These are phyloP conservation scores for Stigmatopora nigra DNA, from an alignment of 2,113 vertebrate species.

Conservation along the genomic window DNA sequence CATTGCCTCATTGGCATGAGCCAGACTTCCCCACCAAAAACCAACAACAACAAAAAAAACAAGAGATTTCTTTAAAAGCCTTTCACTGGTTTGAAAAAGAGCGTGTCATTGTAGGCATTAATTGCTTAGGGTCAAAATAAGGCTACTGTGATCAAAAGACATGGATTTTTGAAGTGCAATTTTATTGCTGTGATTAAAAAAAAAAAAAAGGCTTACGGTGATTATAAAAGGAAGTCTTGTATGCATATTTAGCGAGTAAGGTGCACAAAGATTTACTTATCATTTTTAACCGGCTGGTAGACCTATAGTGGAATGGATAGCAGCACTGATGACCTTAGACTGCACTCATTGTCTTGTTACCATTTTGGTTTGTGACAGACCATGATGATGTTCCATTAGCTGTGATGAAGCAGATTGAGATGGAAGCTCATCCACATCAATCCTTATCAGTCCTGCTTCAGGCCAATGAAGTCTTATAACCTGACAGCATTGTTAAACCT, in stretches of 20 bases:
- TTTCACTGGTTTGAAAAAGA: conserved; percentile 40
- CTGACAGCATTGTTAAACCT: conserved; percentile 16
- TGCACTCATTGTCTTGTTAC: conserved; percentile 46
- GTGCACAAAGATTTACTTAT: conserved; percentile 22
- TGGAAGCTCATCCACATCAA: conserved; percentile 52
- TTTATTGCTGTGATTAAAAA: conserved; percentile 59
- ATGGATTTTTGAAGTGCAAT: conserved; percentile 43
- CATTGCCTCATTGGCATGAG: no score
- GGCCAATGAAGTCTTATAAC: conserved; percentile 19
- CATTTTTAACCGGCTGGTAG: conserved; percentile 15
- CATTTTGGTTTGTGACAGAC: conserved; percentile 40
- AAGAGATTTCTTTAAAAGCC: conserved; percentile 5
- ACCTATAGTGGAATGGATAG: conserved; percentile 9
- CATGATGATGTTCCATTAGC: conserved; percentile 42
- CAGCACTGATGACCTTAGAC: conserved; percentile 48
- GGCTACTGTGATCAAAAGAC: conserved; percentile 56
- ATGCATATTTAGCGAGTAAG: conserved; percentile 27
- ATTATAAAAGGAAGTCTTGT: conserved; percentile 54
- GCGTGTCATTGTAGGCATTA: conserved; percentile 44
- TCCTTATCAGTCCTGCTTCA: conserved; percentile 41
- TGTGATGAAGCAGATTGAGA: conserved; percentile 54
- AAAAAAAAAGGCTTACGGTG: conserved; percentile 50
- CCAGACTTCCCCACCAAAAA: no score
- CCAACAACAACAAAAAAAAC: no score
- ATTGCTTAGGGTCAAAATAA: conserved; percentile 52